Base-by-base conservation (phyloP, 1,140 invertebrate genomes). In the Philopotamus ludificatus region DNA sequence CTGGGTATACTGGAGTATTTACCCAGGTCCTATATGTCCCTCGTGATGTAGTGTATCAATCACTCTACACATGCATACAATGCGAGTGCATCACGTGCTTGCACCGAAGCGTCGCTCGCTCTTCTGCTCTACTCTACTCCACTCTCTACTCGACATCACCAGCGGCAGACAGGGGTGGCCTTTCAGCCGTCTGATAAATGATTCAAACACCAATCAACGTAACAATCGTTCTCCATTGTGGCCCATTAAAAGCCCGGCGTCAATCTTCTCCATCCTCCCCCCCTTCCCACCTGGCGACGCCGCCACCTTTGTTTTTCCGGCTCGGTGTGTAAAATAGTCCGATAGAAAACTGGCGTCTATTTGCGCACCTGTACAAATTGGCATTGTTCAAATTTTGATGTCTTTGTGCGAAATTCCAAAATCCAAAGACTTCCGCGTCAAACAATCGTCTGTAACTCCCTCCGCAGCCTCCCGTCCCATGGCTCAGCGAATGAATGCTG, bases 201-300 rank as follows among this genome's bases (percentile, higher is more conserved):
- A 47, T 47, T 47, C 44, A 47, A 47, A 47, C 44, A 47, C 44
- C 44, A 47, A 47, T 47, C 44, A 47, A 47, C 44, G 44, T 4
- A 47, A 47, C 44, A 47, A 47, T 47, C 44, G 10, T 20, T 47
- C 15, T 4, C 44, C 44, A 47, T 47, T 47, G 18, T 47, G 18
- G n/a, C 18, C 44, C 44, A 47, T 47, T 47, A 47, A 20, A 47
- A 47, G 44, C 44, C 18, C 15, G n/a, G 7, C 18, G 44, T 16
- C 44, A 20, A 47, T 47, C 10, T 47, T 47, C n/a, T 34, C 28
- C 28, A 34, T 12, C 28, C 28, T n/a, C n/a, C n/a, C n/a, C n/a
- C n/a, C n/a, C n/a, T n/a, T n/a, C n/a, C n/a, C n/a, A n/a, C n/a
- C n/a, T n/a, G n/a, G n/a, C n/a, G n/a, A n/a, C n/a, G 15, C 15